A percentile compares a stretch with the other conserved stretches of the same genome.
phyloP scores from a whole-genome alignment of 1,140 invertebrate species.

The Eupeodes corollae region DNA sequence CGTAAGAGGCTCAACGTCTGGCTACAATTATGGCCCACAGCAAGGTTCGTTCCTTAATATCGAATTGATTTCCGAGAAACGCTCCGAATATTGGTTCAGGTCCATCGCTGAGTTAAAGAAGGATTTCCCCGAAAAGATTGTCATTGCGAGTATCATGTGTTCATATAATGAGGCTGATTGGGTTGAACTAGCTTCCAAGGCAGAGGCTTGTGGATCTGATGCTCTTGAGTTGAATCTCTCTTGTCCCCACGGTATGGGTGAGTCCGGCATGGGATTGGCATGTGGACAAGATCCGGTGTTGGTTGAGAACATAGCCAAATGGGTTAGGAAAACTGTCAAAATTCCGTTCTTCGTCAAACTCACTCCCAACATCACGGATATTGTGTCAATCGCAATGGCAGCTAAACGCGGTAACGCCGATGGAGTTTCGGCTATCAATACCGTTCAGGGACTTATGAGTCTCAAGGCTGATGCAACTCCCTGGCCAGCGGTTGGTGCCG shows the following conservation, averaged over 20 bases:
- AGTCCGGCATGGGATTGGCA: slow-evolving; percentile 93
- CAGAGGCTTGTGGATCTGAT: slow-evolving; percentile 81
- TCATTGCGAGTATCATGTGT: slow-evolving; percentile 98
- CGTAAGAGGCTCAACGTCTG: slow-evolving; percentile 82
- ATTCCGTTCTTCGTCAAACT: slow-evolving; percentile 98
- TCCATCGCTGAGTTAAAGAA: slow-evolving; percentile 81
- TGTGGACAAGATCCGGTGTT: slow-evolving; percentile 87
- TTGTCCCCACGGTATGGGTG: slow-evolving; percentile 98
- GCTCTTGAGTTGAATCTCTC: slow-evolving; percentile 93
- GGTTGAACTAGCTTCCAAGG: slow-evolving; percentile 64
- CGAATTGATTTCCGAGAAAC: slow-evolving; percentile 96
- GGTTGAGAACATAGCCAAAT: slow-evolving; percentile 80
- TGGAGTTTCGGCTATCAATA: slow-evolving; percentile 96
- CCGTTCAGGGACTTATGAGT: slow-evolving; percentile 87
- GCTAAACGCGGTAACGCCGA: slow-evolving; percentile 87
- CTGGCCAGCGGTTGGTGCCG: slow-evolving; percentile 81
- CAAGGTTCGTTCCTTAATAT: slow-evolving; percentile 94
- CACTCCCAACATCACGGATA: slow-evolving; percentile 95
- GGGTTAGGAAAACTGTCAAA: slow-evolving; percentile 74
- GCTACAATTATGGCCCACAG: slow-evolving; percentile 84
- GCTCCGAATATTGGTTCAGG: slow-evolving; percentile 81
- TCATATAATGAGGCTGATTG: slow-evolving; percentile 80
- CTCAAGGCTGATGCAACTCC: slow-evolving; percentile 65
- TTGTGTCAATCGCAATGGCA: slow-evolving; percentile 77
- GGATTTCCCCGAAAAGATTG: slow-evolving; percentile 84